These are phyloP conservation scores for Artemia franciscana DNA, from an alignment of 1,140 invertebrate species.

Conservation along the genomic window DNA sequence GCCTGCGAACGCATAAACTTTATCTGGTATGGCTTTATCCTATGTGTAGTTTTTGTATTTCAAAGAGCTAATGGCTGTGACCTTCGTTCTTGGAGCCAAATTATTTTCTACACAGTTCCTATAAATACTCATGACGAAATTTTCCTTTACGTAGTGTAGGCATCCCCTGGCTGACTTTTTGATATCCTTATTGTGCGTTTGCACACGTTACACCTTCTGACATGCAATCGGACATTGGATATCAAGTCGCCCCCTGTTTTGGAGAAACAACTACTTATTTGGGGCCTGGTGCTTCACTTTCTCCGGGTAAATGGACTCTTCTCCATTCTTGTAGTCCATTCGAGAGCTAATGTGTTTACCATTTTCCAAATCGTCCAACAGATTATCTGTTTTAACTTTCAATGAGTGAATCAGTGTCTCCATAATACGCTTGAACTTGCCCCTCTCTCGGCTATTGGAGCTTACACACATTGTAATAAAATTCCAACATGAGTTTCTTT, in stretches of 20 bases:
- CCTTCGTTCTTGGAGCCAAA: neutral
- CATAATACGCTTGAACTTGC: neutral
- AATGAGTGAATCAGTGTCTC: neutral
- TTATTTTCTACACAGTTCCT: neutral
- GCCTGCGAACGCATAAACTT: neutral
- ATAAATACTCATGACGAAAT: neutral
- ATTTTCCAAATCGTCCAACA: neutral
- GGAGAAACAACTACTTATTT: neutral
- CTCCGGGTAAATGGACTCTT: neutral
- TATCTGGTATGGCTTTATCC: neutral
- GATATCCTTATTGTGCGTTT: neutral
- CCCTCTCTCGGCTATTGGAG: neutral
- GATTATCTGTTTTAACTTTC: neutral
- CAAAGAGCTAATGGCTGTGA: neutral
- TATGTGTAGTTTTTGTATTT: neutral
- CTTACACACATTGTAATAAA: neutral
- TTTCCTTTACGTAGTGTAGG: neutral
- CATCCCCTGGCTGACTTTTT: neutral
- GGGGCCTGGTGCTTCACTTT: neutral
- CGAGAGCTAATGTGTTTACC: neutral
- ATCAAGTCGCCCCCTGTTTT: neutral
- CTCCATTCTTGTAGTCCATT: neutral
- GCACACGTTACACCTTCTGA: neutral
- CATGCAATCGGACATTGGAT: neutral
- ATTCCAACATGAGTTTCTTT: neutral